Evolutionary conservation across 2,797 vertebrate species (phyloP).

Genomic region (Cephalopachus bancanus): DNA sequence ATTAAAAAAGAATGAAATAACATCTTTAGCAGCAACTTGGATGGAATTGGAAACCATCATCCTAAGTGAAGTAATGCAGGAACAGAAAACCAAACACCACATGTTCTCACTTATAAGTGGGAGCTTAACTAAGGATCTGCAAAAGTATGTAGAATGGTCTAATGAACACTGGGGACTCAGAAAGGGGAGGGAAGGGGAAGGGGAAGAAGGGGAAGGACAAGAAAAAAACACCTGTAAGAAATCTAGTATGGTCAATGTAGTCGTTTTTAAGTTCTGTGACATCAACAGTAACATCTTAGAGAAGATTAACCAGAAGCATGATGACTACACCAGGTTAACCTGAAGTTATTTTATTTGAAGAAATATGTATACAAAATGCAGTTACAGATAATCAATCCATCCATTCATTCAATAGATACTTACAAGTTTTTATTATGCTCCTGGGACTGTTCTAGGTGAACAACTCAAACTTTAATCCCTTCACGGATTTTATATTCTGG

Average conservation of each 20-base stretch:
- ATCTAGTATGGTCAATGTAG: not conserved
- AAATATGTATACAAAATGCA: not conserved
- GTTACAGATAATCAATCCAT: not conserved
- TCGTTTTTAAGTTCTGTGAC: not conserved
- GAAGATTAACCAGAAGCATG: conserved; percentile 15
- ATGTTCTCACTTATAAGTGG: too few relatives aligned
- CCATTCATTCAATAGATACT: not conserved
- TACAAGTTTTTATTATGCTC: not conserved
- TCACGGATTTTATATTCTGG: not conserved
- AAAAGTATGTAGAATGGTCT: too few relatives aligned
- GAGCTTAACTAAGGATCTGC: too few relatives aligned
- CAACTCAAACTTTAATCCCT: not conserved
- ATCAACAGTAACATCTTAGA: not conserved
- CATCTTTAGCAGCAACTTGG: too few relatives aligned
- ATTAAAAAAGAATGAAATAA: too few relatives aligned
- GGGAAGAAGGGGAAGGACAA: too few relatives aligned
- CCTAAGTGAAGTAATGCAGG: too few relatives aligned
- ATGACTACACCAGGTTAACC: not conserved
- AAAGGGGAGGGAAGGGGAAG: too few relatives aligned
- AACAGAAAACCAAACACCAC: too few relatives aligned
- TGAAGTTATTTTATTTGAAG: not conserved
- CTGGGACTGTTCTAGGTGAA: not conserved
- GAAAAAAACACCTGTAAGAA: not conserved
- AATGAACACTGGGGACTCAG: too few relatives aligned
- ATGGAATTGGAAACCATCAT: too few relatives aligned